Base-by-base conservation (phyloP, 2,113 vertebrate species). In the Leptosomus discolor region DNA sequence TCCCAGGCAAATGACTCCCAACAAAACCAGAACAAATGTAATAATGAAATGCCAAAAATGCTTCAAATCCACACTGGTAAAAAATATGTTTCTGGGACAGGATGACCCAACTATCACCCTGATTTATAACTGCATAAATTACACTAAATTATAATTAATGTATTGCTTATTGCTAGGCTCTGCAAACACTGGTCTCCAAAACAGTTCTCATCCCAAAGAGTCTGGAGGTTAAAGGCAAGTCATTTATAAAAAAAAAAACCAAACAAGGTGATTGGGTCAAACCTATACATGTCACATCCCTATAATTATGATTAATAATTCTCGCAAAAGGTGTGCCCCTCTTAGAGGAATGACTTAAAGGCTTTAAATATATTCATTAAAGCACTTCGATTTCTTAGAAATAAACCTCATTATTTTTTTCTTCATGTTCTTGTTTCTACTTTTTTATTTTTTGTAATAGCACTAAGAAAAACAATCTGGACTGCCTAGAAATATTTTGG, bases 281-380 rank as follows among this genome's bases (percentile, higher is more conserved):
- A 63, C 2, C 4, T 67, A 15, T 9, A 56, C 0, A 0, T 32
- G 4, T 56, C 29, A 36, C 0, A 0, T 50, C 19, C 17, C 3
- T 53, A 15, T 14, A 73, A 61, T 41, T 41, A 56, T 80, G 78
- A 83, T 45, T n/a, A 65, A 29, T 53, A 51, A 50, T 69, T 84
- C 15, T 71, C 3, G 1, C 11, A 53, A 70, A 94, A 84, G 3
- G 0, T 8, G 48, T 3, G 2, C 5, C 13, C 51, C 9, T 63
- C 24, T 75, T 71, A 30, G 20, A 67, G 22, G 6, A 80, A 58
- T 74, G 56, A 37, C 8, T 51, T 46, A 74, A 46, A 39, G 4
- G 3, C 1, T 45, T 90, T 50, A 15, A 90, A 92, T 5, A 46
- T 58, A 19, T 29, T 80, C 10, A 37, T 81, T 74, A 39, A 88